phyloP scores from a whole-genome alignment of 1,140 invertebrate genomes.

The Idris sp. region DNA sequence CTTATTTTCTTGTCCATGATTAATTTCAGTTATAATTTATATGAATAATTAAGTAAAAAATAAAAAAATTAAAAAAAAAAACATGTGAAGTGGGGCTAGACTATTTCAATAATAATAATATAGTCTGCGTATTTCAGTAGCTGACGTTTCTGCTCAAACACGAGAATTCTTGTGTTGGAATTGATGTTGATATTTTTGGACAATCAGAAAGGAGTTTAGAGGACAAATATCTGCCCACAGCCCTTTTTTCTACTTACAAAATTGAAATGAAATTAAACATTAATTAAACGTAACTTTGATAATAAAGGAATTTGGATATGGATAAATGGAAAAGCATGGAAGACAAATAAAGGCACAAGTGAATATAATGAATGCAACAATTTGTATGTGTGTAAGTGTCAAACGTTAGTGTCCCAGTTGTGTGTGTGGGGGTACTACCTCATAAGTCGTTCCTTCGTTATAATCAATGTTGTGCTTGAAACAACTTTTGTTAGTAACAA shows the following conservation, averaged over 20 bases:
- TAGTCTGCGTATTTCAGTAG: conserved; percentile 4
- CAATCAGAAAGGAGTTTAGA: not conserved
- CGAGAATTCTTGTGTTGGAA: not conserved
- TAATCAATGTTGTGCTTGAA: conserved; percentile 51
- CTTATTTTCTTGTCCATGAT: conserved; percentile 32
- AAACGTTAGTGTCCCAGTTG: conserved; percentile 14
- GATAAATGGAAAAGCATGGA: conserved; percentile 4
- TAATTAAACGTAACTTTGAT: too few species aligned
- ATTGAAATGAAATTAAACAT: too few species aligned
- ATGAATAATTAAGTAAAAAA: too few species aligned
- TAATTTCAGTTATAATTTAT: too few species aligned
- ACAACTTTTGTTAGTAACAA: conserved; percentile 66
- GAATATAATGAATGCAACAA: conserved; percentile 14
- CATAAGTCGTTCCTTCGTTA: conserved; percentile 27
- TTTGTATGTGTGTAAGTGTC: conserved; percentile 16
- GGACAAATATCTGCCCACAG: conserved; percentile 21
- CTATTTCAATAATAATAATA: too few species aligned
- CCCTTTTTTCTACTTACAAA: conserved; percentile 19
- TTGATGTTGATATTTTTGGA: not conserved
- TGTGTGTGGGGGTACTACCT: conserved; percentile 29
- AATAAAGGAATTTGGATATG: too few species aligned
- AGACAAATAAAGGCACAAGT: too few species aligned
- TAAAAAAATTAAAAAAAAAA: too few species aligned
- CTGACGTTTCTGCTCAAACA: not conserved
- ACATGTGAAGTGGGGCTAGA: too few species aligned